Conservation (phyloP, 1,140 invertebrate species). For the Drosophila ironensis region DNA sequence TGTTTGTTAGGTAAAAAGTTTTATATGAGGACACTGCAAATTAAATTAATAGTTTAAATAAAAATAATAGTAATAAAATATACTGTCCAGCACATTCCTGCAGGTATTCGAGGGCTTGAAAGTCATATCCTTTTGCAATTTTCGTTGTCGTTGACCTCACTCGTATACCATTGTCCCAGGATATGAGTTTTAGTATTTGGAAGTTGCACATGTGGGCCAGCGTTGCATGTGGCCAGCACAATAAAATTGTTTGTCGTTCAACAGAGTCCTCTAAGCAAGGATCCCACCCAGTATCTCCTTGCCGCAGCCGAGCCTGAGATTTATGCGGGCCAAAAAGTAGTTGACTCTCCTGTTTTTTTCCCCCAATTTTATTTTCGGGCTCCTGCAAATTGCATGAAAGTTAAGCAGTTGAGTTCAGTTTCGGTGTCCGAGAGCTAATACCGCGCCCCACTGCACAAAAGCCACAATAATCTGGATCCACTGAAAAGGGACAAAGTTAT, state of each 20-base stretch:
- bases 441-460: constrained; percentile 69
- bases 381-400: constrained; percentile 75
- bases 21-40: too few relatives aligned
- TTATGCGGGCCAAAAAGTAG: constrained; percentile 66
- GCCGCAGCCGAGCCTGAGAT: constrained; percentile 38
- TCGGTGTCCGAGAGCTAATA: constrained; percentile 74
- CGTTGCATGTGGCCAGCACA: constrained; percentile 41
- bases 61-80: background rate
- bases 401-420: constrained; percentile 77
- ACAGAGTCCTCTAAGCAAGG: constrained; percentile 9
- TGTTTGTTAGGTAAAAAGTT: background rate
- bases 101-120: constrained; percentile 29
- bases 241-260: constrained; percentile 79
- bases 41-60: background rate
- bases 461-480: constrained; percentile 53
- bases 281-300: constrained; percentile 21
- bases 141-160: constrained; percentile 72
- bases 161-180: constrained; percentile 62
- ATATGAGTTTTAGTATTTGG: constrained; percentile 14
- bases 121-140: constrained; percentile 77
- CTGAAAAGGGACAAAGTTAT: background rate
- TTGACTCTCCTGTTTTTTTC: constrained; percentile 45
- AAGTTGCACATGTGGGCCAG: constrained; percentile 2
- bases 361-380: constrained; percentile 6
- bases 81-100: background rate